Evolutionary conservation across 2,888 invertebrate genomes (phyloP).

Genomic region (Sussaba pulchella): DNA sequence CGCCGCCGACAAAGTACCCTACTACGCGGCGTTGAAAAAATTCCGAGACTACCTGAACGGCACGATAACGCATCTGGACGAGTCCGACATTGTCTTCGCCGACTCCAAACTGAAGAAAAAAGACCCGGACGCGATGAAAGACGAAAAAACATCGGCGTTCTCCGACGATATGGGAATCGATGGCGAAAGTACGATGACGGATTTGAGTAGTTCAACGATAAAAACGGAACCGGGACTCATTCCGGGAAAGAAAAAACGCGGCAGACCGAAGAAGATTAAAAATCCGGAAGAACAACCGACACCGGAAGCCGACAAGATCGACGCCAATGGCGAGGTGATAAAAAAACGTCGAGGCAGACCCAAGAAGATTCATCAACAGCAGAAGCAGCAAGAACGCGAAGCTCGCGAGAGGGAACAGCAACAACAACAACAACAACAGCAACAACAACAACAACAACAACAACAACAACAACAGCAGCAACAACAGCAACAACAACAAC

Average conservation of each 20-base stretch:
- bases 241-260: slow-evolving; percentile 94
- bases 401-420: slow-evolving; percentile 78
- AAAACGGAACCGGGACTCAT: slow-evolving; percentile 83
- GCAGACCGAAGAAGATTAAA: slow-evolving; percentile 94
- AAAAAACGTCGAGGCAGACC: slow-evolving; percentile 96
- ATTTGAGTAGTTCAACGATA: slow-evolving; percentile 76
- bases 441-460: slow-evolving; percentile 76
- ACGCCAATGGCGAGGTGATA: slow-evolving; percentile 87
- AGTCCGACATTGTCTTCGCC: slow-evolving; percentile 94
- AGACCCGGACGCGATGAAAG: slow-evolving; percentile 75
- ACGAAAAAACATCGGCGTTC: slow-evolving; percentile 79
- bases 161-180: slow-evolving; percentile 77
- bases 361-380: slow-evolving; percentile 90
- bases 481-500: slow-evolving; percentile 72
- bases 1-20: slow-evolving; percentile 98
- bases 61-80: slow-evolving; percentile 92
- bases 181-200: slow-evolving; percentile 79
- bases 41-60: slow-evolving; percentile 98
- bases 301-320: slow-evolving; percentile 83
- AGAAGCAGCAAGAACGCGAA: slow-evolving; percentile 80
- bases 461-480: slow-evolving; percentile 75
- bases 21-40: slow-evolving; percentile 97
- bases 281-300: slow-evolving; percentile 88
- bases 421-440: slow-evolving; percentile 74
- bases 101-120: slow-evolving; percentile 89